Percentiles rank a stretch among this genome's conserved stretches.
phyloP scores from a whole-genome alignment of 2,888 invertebrate genomes.

The Metallyticus violacea region DNA sequence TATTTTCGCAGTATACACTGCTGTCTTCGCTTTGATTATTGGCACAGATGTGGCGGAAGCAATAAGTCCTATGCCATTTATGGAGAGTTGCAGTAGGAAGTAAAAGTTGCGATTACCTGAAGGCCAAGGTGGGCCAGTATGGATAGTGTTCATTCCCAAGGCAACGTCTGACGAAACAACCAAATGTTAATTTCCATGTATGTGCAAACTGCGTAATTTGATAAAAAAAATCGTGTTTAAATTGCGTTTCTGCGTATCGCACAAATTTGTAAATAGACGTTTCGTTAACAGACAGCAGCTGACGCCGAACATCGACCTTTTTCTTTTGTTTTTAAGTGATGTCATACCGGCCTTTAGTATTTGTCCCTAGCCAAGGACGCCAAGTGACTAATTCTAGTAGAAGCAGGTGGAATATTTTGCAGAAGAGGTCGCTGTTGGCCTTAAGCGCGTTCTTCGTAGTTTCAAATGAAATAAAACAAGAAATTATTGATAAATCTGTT shows the following conservation, averaged over 20 bases:
- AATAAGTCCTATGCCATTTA: constrained; percentile 1
- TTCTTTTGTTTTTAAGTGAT: neutral
- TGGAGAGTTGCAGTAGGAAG: constrained; percentile 4
- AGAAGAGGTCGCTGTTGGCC: neutral
- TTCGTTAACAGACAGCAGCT: neutral
- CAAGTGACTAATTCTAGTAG: neutral
- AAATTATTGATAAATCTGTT: too few species aligned
- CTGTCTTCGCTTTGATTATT: too few species aligned
- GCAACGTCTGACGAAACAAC: neutral
- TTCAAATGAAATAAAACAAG: too few species aligned
- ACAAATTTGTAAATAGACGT: neutral
- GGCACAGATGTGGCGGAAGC: neutral
- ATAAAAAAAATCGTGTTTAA: neutral
- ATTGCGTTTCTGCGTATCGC: neutral
- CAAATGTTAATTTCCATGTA: too few species aligned
- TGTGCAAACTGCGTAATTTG: neutral
- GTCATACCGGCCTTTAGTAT: neutral
- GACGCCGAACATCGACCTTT: neutral
- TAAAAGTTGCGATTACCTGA: neutral
- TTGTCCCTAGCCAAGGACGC: neutral
- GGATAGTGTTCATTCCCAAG: too few species aligned
- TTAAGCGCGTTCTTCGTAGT: too few species aligned
- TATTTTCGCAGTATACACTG: neutral
- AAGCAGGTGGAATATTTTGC: too few species aligned
- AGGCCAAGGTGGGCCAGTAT: constrained; percentile 19